phyloP scores from a whole-genome alignment of 2,113 vertebrate species.

The Urocynchramus pylzowi region DNA sequence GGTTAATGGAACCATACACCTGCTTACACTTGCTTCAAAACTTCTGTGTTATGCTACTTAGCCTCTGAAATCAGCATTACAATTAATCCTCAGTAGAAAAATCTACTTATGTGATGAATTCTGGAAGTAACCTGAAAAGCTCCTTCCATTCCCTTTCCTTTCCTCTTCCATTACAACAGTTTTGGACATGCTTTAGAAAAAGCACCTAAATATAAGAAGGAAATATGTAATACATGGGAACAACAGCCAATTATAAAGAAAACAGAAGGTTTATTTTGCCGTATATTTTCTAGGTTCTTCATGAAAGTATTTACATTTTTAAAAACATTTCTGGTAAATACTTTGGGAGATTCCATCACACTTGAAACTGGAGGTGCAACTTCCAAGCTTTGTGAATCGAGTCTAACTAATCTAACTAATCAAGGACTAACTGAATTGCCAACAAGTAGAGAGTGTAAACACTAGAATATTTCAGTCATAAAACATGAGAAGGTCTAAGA shows the following conservation, averaged over 20 bases:
- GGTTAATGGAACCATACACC: background rate
- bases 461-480: background rate
- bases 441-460: background rate
- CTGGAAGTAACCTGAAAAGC: background rate
- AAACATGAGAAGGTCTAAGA: background rate
- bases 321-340: background rate
- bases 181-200: background rate
- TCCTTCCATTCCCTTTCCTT: background rate
- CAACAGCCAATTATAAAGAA: background rate
- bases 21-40: background rate
- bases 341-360: background rate
- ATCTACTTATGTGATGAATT: background rate
- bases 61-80: background rate
- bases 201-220: background rate
- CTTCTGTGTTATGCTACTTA: background rate
- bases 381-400: background rate
- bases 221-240: fast-evolving
- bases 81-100: background rate
- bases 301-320: background rate
- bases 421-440: background rate
- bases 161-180: background rate
- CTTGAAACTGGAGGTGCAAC: background rate
- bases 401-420: background rate
- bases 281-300: background rate
- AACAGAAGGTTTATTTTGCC: background rate